These are phyloP conservation scores for Phrynocephalus vlangalii DNA, from an alignment of 2,797 vertebrate species.

Conservation along the genomic window DNA sequence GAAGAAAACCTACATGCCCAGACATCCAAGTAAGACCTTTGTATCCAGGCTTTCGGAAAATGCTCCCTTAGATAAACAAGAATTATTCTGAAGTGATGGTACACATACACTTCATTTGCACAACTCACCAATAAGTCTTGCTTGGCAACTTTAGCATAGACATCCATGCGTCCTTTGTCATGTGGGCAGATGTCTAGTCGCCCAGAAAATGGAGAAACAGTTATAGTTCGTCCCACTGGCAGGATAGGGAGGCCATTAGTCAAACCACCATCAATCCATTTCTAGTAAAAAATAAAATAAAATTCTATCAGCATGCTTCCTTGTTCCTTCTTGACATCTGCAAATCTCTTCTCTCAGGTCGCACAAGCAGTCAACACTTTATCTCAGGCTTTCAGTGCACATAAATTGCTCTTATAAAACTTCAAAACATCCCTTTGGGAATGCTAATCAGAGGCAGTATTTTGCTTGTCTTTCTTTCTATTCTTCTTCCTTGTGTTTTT, in stretches of 20 bases:
- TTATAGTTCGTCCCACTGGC: slow-evolving; percentile 86
- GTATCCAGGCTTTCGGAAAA: neutral
- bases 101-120: neutral
- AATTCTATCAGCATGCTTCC: neutral
- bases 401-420: neutral
- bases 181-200: slow-evolving; percentile 84
- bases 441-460: neutral
- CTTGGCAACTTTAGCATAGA: slow-evolving; percentile 81
- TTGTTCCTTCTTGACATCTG: neutral
- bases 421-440: neutral
- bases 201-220: slow-evolving; percentile 89
- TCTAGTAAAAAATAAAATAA: slow-evolving; percentile 75
- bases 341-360: neutral
- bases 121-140: slow-evolving; percentile 85
- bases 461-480: neutral
- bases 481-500: neutral
- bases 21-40: neutral
- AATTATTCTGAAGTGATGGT: neutral
- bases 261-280: slow-evolving; percentile 91
- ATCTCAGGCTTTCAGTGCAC: neutral
- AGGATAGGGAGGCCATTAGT: slow-evolving; percentile 88
- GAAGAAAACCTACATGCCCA: neutral
- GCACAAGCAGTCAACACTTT: neutral
- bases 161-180: slow-evolving; percentile 75
- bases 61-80: neutral